These are phyloP conservation scores for Caenorhabditis parvicauda DNA, from an alignment of 2,888 invertebrate genomes.

Conservation along the genomic window DNA sequence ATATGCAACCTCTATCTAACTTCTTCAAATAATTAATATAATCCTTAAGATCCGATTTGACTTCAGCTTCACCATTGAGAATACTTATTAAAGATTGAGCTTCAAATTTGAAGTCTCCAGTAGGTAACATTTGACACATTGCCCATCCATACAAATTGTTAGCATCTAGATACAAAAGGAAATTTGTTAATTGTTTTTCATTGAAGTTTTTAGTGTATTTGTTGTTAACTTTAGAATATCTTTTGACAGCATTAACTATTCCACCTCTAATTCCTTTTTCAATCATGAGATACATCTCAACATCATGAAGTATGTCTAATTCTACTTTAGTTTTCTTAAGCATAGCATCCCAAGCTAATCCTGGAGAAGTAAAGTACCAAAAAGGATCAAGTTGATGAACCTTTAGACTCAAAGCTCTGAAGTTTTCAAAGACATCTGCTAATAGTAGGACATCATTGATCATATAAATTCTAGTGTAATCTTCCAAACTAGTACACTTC, in stretches of 20 bases:
- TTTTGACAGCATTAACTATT: slow-evolving; percentile 19
- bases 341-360: slow-evolving; percentile 54
- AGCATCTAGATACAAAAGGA: slow-evolving; percentile 38
- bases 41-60: slow-evolving; percentile 1
- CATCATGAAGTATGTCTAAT: slow-evolving; percentile 49
- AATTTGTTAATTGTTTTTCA: slow-evolving; percentile 13
- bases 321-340: slow-evolving; percentile 45
- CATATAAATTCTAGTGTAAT: slow-evolving; percentile 40
- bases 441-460: slow-evolving; percentile 43
- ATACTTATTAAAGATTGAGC: slow-evolving; percentile 5
- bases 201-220: slow-evolving; percentile 32
- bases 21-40: slow-evolving; percentile 5
- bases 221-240: slow-evolving; percentile 17
- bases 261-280: slow-evolving; percentile 43
- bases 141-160: slow-evolving; percentile 48
- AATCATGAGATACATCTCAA: slow-evolving; percentile 46
- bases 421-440: slow-evolving; percentile 57
- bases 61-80: slow-evolving; percentile 8
- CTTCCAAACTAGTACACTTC: slow-evolving; percentile 22
- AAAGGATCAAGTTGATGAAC: slow-evolving; percentile 50
- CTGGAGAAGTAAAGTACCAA: slow-evolving; percentile 48
- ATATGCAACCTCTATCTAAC: slow-evolving; percentile 55
- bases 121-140: slow-evolving; percentile 47
- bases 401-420: slow-evolving; percentile 38
- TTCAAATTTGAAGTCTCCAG: slow-evolving; percentile 44